A percentile compares a stretch with the other conserved stretches of the same genome.
These are phyloP conservation scores for Pachyseris speciosa DNA, from an alignment of 64 coral and sea anemone species.

Conservation along the genomic window DNA sequence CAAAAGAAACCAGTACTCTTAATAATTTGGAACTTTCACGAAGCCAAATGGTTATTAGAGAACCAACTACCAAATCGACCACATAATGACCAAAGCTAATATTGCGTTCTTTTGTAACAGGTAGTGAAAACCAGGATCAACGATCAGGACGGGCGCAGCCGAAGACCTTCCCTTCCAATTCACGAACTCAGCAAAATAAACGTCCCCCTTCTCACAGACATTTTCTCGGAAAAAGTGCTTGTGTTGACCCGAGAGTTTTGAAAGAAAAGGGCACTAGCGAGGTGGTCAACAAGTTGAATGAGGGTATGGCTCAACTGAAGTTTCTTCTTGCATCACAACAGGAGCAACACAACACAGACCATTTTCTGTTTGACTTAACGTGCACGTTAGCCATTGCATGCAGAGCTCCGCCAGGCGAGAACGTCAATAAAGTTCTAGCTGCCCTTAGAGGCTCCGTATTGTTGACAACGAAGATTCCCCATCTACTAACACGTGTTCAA, in stretches of 20 bases:
- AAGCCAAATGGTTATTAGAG: too few relatives aligned
- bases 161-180: not conserved
- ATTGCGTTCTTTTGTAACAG: too few relatives aligned
- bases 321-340: not conserved
- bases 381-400: conserved; percentile 26
- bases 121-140: conserved; percentile 9
- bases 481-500: not conserved
- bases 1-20: too few relatives aligned
- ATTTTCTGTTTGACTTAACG: conserved; percentile 10
- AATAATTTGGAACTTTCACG: too few relatives aligned
- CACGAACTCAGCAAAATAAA: not conserved
- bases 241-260: not conserved
- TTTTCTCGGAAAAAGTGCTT: not conserved
- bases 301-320: not conserved
- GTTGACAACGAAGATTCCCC: conserved; percentile 14
- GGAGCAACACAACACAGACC: not conserved
- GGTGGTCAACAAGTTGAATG: not conserved
- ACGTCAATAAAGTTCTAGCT: conserved; percentile 11
- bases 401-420: not conserved
- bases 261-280: not conserved
- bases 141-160: not conserved
- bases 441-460: conserved; percentile 9
- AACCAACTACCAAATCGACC: too few relatives aligned
- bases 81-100: too few relatives aligned
- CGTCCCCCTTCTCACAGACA: not conserved